Conservation (phyloP, 2,888 invertebrate genomes). For the Unio delphinus region DNA sequence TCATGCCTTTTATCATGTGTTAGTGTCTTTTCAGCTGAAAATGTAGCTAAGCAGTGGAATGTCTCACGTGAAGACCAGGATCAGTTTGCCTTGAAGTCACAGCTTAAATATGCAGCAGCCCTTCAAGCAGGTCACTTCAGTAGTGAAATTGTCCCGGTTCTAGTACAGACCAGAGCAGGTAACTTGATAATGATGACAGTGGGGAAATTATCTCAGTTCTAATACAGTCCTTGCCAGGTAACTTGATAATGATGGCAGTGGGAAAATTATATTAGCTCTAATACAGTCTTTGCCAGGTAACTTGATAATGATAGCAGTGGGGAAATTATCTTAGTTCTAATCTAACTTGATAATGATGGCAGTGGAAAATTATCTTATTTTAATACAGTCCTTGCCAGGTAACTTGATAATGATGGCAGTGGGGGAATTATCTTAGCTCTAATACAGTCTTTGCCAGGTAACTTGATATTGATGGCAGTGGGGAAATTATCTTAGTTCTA, state of each 20-base stretch:
- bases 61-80: constrained; percentile 83
- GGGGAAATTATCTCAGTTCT: constrained; percentile 81
- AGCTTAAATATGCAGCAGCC: constrained; percentile 78
- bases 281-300: constrained; percentile 71
- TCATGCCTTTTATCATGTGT: not conserved
- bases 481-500: constrained; percentile 80
- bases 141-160: constrained; percentile 82
- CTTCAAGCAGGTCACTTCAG: constrained; percentile 78
- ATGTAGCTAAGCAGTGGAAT: constrained; percentile 79
- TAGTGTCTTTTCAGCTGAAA: constrained; percentile 77
- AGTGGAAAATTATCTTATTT: no score
- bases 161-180: constrained; percentile 73
- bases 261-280: constrained; percentile 81
- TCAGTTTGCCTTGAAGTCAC: constrained; percentile 79
- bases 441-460: constrained; percentile 71
- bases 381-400: constrained; percentile 64
- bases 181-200: constrained; percentile 1
- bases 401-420: constrained; percentile 1
- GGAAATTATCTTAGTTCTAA: constrained; percentile 81
- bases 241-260: not conserved
- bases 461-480: not conserved
- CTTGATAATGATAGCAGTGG: not conserved
- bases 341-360: constrained; percentile 62
- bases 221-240: constrained; percentile 72
- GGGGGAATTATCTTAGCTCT: constrained; percentile 81